Evolutionary conservation across 2,113 vertebrate species (phyloP), one percentile per base, ranked within the genome.

Genomic region (Zonotrichia leucophrys): DNA sequence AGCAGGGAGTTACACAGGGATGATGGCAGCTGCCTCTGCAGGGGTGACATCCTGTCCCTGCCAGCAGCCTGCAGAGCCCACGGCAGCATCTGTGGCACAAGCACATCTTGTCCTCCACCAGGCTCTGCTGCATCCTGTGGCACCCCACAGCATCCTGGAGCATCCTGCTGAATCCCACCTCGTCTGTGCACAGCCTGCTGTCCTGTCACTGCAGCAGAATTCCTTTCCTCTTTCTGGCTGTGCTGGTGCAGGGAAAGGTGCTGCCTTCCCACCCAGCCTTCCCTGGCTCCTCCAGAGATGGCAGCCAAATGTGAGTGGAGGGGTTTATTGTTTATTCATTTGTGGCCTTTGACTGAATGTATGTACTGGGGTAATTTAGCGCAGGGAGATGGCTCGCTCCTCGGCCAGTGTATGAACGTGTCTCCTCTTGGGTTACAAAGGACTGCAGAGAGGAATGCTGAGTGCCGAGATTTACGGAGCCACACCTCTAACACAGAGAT

Each of bases 331-430:
- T 60, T 93, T 83, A 46, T 46, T 66, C 41, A 31, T 16, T 12
- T 39, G 16, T 56, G 44, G 41, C 41, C 8, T 41, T 77, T 18
- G 37, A 31, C 8, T 74, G 70, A 59, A 28, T 33, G 5, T 5
- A 7, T 13, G 28, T 13, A 21, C 21, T 22, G 63, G 53, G 64
- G 22, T 50, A 68, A 35, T 33, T 68, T 33, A 79, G 28, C 30
- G 30, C 41, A 39, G 53, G 37, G 42, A 66, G 11, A 25, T 12
- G 10, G 37, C 27, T 74, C 31, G 4, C 9, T 80, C 39, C 35
- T 39, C 1, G 1, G 11, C 4, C 9, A 4, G 49, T 39, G 25
- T 22, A 28, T 28, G 44, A 76, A 60, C 0, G 0, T 0, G 0
- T 58, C 37, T 86, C 10, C 30, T 16, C 18, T 87, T 76, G 1